phyloP scores from a whole-genome alignment of 2,797 vertebrate species.

The Argyrosomus regius region DNA sequence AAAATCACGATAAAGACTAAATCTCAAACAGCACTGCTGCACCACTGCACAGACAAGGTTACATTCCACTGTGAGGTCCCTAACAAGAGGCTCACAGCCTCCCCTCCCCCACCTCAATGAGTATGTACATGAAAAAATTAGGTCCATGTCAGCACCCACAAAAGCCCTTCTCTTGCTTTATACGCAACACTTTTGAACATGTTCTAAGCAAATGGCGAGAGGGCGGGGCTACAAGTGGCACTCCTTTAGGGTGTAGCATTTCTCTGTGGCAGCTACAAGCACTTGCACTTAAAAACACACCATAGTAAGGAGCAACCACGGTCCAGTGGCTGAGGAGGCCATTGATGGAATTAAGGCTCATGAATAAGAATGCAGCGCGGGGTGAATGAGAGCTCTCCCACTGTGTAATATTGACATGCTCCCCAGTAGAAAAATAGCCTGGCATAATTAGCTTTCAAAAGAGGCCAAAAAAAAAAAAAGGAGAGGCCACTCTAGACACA shows the following conservation, averaged over 20 bases:
- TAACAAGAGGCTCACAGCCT: background rate
- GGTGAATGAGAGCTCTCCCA: conserved; percentile 71
- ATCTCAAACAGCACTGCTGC: background rate
- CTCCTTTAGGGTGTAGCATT: conserved; percentile 40
- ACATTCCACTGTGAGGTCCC: conserved; percentile 1
- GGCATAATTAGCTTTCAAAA: conserved; percentile 77
- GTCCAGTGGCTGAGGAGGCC: conserved; percentile 69
- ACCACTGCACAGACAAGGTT: conserved; percentile 7
- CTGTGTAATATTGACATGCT: conserved; percentile 81
- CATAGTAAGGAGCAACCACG: conserved; percentile 45
- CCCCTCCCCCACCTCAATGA: conserved; percentile 1
- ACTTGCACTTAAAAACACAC: conserved; percentile 49
- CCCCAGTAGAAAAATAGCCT: conserved; percentile 75
- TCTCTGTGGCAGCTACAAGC: conserved; percentile 47
- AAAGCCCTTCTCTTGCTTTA: conserved; percentile 39
- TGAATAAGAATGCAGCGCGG: conserved; percentile 80
- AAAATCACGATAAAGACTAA: background rate
- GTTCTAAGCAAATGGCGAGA: conserved; percentile 34
- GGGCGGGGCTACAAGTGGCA: conserved; percentile 21
- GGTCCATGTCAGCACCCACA: conserved; percentile 51
- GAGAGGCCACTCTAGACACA: conserved; percentile 66
- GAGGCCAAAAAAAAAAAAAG: conserved; percentile 21
- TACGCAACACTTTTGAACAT: conserved; percentile 38
- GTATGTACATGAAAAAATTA: conserved; percentile 44
- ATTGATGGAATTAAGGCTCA: conserved; percentile 84